Conservation (phyloP, 1,140 invertebrate genomes). For the Melitaea cinxia region DNA sequence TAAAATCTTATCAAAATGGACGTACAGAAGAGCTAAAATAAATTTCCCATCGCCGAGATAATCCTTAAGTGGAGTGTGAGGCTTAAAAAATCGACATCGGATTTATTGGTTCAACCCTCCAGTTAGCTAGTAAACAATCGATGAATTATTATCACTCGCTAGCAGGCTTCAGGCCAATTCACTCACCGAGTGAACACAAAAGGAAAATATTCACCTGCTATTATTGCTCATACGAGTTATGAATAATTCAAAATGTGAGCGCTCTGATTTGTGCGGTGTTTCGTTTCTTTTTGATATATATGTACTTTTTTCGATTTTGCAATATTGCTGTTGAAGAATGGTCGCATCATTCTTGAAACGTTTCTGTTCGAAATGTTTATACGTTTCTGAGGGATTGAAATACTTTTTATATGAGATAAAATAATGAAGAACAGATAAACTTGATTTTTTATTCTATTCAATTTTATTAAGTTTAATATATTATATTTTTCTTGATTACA, state of each 20-base stretch:
- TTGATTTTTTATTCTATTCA: too few species aligned
- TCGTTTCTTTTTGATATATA: conserved; percentile 30
- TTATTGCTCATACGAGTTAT: conserved; percentile 39
- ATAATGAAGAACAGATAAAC: too few species aligned
- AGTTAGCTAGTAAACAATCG: conserved; percentile 44
- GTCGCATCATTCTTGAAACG: neutral
- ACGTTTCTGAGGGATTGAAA: too few species aligned
- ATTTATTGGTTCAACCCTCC: conserved; percentile 33
- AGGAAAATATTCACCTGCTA: conserved; percentile 45
- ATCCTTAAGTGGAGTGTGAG: conserved; percentile 14
- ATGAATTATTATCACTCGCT: conserved; percentile 49
- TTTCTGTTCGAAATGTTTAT: neutral
- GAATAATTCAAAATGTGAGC: conserved; percentile 39
- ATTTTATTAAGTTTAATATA: too few species aligned
- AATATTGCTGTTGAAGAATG: neutral
- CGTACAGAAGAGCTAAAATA: conserved; percentile 7
- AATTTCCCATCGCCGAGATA: conserved; percentile 12
- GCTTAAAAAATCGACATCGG: conserved; percentile 37
- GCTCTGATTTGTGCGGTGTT: conserved; percentile 34
- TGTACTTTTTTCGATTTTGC: conserved; percentile 1
- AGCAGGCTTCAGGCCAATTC: conserved; percentile 36
- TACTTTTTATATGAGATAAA: too few species aligned
- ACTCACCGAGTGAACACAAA: conserved; percentile 36
- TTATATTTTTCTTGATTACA: too few species aligned
- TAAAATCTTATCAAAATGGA: neutral